Conservation (phyloP, 2,888 invertebrate genomes). For the Scrobipalpa costella region DNA sequence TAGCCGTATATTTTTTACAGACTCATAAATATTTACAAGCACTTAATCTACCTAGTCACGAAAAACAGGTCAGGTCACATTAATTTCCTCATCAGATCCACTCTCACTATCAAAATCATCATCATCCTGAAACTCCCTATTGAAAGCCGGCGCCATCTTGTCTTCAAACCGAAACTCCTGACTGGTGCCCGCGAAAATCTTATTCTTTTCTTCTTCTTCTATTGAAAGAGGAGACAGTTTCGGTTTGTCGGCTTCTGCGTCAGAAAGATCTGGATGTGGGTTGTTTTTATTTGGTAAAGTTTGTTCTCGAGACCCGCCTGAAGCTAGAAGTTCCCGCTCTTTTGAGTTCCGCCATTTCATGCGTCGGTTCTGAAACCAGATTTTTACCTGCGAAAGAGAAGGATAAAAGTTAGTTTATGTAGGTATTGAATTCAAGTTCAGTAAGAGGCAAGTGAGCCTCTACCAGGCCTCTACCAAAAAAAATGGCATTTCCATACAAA, state of each 20-base stretch:
- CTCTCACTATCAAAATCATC: slow-evolving; percentile 79
- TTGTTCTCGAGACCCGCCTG: slow-evolving; percentile 96
- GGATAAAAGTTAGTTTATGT: background rate
- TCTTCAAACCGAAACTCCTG: slow-evolving; percentile 57
- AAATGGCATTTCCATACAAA: no score
- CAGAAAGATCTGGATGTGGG: slow-evolving; percentile 87
- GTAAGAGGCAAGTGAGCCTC: no score
- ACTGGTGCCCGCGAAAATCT: slow-evolving; percentile 55
- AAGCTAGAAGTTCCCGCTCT: slow-evolving; percentile 95
- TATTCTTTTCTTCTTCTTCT: slow-evolving; percentile 62
- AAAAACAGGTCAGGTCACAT: slow-evolving; percentile 91
- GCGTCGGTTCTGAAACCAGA: slow-evolving; percentile 96
- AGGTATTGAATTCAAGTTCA: no score
- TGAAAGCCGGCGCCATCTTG: slow-evolving; percentile 60
- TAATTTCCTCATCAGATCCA: slow-evolving; percentile 91
- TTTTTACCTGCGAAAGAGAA: slow-evolving; percentile 78
- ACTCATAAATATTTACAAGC: slow-evolving; percentile 8
- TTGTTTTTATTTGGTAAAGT: slow-evolving; percentile 98
- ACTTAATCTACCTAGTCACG: slow-evolving; percentile 28
- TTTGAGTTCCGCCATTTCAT: slow-evolving; percentile 99
- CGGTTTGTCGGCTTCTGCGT: slow-evolving; percentile 91
- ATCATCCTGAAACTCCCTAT: slow-evolving; percentile 65
- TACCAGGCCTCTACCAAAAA: no score
- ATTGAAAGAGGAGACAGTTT: slow-evolving; percentile 83
- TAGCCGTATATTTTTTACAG: no score